These are phyloP conservation scores for Clupea harengus DNA, from an alignment of 2,113 vertebrate species.

Conservation along the genomic window DNA sequence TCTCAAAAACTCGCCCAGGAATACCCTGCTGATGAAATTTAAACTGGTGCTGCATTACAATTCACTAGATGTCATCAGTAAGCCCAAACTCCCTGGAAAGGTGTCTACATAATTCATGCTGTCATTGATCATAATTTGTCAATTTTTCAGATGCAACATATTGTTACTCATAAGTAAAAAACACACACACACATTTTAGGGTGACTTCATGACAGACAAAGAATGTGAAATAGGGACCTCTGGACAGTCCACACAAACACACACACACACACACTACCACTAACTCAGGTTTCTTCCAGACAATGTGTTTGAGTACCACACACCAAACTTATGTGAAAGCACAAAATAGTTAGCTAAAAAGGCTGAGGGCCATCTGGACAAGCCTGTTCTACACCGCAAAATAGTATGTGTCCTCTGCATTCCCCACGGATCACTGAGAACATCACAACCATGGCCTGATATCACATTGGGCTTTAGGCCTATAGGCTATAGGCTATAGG, in stretches of 20 bases:
- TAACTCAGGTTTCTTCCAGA: neutral
- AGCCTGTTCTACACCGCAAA: neutral
- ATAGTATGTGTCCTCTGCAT: neutral
- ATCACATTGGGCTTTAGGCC: neutral
- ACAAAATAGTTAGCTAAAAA: neutral
- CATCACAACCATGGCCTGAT: neutral
- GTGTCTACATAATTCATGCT: neutral
- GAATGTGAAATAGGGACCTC: neutral
- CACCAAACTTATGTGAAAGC: neutral
- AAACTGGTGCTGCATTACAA: neutral
- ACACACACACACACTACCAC: neutral
- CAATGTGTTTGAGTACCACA: neutral
- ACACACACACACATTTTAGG: neutral
- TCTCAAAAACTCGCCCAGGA: neutral
- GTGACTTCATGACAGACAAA: neutral
- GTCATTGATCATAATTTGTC: neutral
- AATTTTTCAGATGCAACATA: neutral
- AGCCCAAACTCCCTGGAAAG: neutral
- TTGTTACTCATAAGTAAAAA: neutral
- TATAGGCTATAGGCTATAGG: neutral
- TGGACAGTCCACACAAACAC: neutral
- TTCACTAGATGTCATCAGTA: neutral
- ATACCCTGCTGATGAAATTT: neutral
- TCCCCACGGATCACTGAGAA: neutral
- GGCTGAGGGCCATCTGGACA: neutral